These are phyloP conservation scores for Agrotis puta DNA, from an alignment of 2,888 invertebrate genomes.

Conservation along the genomic window DNA sequence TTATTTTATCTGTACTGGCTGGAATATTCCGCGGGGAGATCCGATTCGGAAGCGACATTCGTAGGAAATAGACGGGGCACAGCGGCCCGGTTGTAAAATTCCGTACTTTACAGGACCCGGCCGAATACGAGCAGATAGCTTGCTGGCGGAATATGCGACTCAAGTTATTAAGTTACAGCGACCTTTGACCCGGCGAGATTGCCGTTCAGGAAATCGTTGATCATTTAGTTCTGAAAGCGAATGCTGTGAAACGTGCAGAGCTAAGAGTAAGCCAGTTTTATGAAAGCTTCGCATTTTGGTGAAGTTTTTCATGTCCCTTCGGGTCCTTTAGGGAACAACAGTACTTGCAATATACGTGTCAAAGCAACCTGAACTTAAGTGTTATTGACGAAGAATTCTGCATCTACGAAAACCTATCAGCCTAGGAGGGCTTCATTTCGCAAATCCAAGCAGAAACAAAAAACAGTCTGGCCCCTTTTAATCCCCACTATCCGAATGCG, in stretches of 20 bases:
- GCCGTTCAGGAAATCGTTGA: constrained; percentile 21
- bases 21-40: constrained; percentile 64
- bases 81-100: constrained; percentile 67
- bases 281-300: too few relatives aligned
- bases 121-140: constrained; percentile 56
- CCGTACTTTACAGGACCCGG: constrained; percentile 66
- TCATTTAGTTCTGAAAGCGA: constrained; percentile 20
- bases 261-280: background rate
- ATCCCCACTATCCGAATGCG: constrained; percentile 2
- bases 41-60: constrained; percentile 68
- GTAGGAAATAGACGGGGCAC: constrained; percentile 66
- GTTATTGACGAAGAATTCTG: too few relatives aligned
- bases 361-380: too few relatives aligned
- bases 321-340: too few relatives aligned
- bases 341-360: too few relatives aligned
- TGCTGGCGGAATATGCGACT: constrained; percentile 44
- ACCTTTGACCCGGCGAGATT: constrained; percentile 29
- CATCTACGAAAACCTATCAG: too few relatives aligned
- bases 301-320: too few relatives aligned
- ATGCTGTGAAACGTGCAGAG: background rate
- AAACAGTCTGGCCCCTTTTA: background rate
- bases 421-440: too few relatives aligned
- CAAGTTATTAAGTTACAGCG: constrained; percentile 46
- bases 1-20: constrained; percentile 54
- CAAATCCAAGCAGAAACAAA: background rate